A percentile compares a stretch with the other conserved stretches of the same genome.
Conservation (phyloP, 2,797 vertebrate species). For the Anolis apletophallus region DNA sequence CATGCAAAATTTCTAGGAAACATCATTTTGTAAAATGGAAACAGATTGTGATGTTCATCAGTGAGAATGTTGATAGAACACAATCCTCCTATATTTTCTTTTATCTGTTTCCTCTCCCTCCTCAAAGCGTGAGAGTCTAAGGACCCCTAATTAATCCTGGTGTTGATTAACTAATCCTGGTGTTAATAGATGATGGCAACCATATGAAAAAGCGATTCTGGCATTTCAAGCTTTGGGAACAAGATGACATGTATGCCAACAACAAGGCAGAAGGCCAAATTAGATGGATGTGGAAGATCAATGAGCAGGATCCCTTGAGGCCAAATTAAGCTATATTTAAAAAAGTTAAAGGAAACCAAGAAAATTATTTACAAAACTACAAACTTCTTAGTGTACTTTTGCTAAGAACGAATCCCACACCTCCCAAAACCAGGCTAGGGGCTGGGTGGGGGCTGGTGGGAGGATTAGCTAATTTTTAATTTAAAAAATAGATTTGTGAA, state of each 20-base stretch:
- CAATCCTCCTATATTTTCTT: slow-evolving; percentile 60
- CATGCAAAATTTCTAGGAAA: slow-evolving; percentile 71
- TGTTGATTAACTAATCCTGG: slow-evolving; percentile 53
- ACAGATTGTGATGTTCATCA: slow-evolving; percentile 69
- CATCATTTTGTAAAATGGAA: slow-evolving; percentile 69
- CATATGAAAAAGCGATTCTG: slow-evolving; percentile 13
- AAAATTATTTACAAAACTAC: no score
- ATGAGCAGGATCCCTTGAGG: background rate
- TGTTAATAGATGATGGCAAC: slow-evolving; percentile 40
- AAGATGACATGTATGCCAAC: background rate
- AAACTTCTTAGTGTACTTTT: no score
- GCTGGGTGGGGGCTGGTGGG: no score
- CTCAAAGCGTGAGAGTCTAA: background rate
- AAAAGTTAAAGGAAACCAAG: background rate
- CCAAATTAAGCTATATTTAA: background rate
- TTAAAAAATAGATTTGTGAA: no score
- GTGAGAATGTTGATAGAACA: slow-evolving; percentile 65
- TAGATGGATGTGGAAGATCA: background rate
- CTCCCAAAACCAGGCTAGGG: no score
- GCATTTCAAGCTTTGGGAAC: slow-evolving; percentile 23
- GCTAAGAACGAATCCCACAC: no score
- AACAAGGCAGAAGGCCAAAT: background rate
- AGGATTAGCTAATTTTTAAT: no score
- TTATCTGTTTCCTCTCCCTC: slow-evolving; percentile 31
- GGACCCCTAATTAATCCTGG: slow-evolving; percentile 53